Conservation (phyloP, 92 coral and sea anemone genomes). For the Plumapathes pennacea region DNA sequence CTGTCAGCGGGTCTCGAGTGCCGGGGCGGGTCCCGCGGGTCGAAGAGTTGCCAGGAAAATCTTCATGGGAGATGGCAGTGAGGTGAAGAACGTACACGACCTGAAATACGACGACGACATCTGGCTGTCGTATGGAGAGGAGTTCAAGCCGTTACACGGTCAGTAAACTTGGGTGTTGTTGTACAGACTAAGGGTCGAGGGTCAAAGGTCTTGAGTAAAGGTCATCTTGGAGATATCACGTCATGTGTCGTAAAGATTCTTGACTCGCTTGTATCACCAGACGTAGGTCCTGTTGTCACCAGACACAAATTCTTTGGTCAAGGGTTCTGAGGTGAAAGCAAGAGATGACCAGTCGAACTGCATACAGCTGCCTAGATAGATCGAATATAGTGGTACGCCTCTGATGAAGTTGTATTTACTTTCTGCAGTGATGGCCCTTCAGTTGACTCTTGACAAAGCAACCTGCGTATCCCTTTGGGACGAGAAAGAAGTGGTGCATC, state of each 20-base stretch:
- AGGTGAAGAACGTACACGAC: constrained; percentile 65
- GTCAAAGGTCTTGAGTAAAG: neutral
- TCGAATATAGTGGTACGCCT: too few relatives aligned
- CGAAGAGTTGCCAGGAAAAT: constrained; percentile 77
- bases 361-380: too few relatives aligned
- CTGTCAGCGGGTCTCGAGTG: constrained; percentile 63
- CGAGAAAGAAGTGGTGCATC: constrained; percentile 85
- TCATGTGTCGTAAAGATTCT: too few relatives aligned
- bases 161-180: neutral
- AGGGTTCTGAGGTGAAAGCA: too few relatives aligned
- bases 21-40: constrained; percentile 87
- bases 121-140: constrained; percentile 96
- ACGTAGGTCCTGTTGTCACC: too few relatives aligned
- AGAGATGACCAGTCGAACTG: too few relatives aligned
- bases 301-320: too few relatives aligned
- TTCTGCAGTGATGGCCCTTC: constrained; percentile 72
- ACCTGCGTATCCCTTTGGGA: constrained; percentile 87
- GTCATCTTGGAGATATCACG: neutral
- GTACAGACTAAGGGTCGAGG: too few relatives aligned
- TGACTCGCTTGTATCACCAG: too few relatives aligned
- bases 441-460: constrained; percentile 80
- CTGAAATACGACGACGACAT: constrained; percentile 85
- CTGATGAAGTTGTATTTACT: too few relatives aligned
- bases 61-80: constrained; percentile 80
- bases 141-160: constrained; percentile 80